Base-by-base conservation (phyloP, 2,113 vertebrate genomes). In the Psammodynastes pulverulentus region DNA sequence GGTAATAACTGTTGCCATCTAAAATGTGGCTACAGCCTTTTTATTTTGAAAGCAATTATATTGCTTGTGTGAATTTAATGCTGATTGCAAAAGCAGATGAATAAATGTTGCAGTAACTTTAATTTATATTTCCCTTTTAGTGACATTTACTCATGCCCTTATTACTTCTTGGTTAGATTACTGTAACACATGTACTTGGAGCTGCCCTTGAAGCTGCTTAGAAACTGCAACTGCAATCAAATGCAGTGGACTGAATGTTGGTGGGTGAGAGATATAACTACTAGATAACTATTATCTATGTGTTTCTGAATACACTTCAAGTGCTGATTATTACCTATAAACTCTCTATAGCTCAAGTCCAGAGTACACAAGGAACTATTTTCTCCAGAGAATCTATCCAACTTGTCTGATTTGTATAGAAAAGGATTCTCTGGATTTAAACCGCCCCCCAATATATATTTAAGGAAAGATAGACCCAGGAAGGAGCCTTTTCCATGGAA, bases 31-130 rank as follows among this genome's bases (percentile, higher is more conserved):
- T 34, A 79, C 7, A n/a, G 21, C 15, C 24, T 94, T 94, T 95
- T 95, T 51, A n/a, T 53, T n/a, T 88, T 86, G 67, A 95, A 95
- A 89, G 29, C 8, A 91, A 46, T 89, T 93, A 48, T 87, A 19
- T 87, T 24, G 56, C 34, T 86, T 19, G 48, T 49, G 3, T 88
- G 9, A 53, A 45, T 53, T n/a, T 34, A 51, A 72, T 79, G 86
- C 48, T 39, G 43, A 88, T 95, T 86, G 90, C 10, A 91, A 29
- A 58, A 26, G 89, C 3, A 90, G 49, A 93, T 67, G 2, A 45
- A 92, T 53, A 3, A 0, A 39, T 54, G 94, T 94, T 91, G 15
- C 72, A 89, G 54, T 72, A 90, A 58, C 89, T 89, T 92, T 79
- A 49, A 4, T 49, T 84, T 94, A n/a, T 79, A 21, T 88, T 91